These are phyloP conservation scores for Phalacrocorax pelagicus DNA, from an alignment of 2,113 vertebrate genomes.

Conservation along the genomic window DNA sequence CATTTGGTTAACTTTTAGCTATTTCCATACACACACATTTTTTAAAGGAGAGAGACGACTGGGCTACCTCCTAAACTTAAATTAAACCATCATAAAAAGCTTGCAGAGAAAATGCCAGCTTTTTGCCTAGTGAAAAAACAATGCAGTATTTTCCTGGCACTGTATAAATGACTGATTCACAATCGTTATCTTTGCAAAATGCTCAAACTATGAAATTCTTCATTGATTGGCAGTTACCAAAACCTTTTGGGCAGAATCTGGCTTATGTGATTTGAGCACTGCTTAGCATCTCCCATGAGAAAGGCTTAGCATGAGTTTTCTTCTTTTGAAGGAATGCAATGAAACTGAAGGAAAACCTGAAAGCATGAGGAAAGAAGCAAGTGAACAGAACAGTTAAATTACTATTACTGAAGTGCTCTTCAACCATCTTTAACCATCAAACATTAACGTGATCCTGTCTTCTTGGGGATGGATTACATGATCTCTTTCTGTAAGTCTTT, in stretches of 20 bases:
- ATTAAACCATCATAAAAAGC: slow-evolving; percentile 28
- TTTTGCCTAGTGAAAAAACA: slow-evolving; percentile 33
- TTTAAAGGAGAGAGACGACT: not conserved
- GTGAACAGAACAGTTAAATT: not conserved
- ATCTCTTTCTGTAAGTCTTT: not conserved
- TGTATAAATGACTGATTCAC: not conserved
- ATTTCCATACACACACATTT: not conserved
- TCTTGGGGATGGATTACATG: not conserved
- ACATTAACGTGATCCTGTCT: not conserved
- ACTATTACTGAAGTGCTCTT: not conserved
- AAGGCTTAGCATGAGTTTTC: not conserved
- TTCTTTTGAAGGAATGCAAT: not conserved
- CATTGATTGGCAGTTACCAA: not conserved
- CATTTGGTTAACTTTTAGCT: slow-evolving; percentile 13
- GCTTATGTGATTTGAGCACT: not conserved
- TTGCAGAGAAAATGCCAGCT: slow-evolving; percentile 29
- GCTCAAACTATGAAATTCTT: slow-evolving; percentile 34
- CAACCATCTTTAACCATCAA: not conserved
- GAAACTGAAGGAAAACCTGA: not conserved
- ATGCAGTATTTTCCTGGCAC: slow-evolving; percentile 53
- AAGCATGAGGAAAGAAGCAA: not conserved
- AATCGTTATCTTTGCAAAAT: slow-evolving; percentile 59
- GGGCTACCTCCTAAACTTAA: slow-evolving; percentile 17
- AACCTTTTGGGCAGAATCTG: not conserved
- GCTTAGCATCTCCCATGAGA: not conserved